A percentile compares a stretch with the other conserved stretches of the same genome.
These are phyloP conservation scores for Xiphophorus maculatus DNA, from an alignment of 2,113 vertebrate species.

Conservation along the genomic window DNA sequence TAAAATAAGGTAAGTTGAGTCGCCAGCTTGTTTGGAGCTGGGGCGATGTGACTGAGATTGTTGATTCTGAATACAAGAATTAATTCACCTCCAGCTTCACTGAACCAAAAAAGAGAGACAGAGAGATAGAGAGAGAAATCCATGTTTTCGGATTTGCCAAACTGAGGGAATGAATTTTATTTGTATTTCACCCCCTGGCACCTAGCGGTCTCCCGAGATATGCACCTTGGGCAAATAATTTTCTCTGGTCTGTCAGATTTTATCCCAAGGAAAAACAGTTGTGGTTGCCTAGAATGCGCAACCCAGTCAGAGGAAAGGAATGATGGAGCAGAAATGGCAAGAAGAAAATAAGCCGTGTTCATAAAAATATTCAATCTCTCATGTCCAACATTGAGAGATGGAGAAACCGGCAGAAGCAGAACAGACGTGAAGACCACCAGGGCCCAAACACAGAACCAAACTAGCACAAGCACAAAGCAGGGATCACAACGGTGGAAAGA, in stretches of 20 bases:
- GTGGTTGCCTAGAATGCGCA: neutral
- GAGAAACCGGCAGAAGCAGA: conserved; percentile 20
- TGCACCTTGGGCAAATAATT: neutral
- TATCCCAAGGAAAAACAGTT: neutral
- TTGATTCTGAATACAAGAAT: neutral
- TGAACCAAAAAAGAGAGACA: neutral
- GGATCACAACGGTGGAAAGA: conserved; percentile 34
- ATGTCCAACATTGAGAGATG: conserved; percentile 23
- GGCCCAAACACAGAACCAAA: conserved; percentile 58
- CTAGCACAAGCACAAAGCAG: conserved; percentile 35
- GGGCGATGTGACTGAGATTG: neutral
- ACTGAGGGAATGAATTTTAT: neutral
- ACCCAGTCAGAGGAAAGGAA: conserved; percentile 10
- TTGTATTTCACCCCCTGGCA: neutral
- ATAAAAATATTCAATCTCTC: conserved; percentile 54
- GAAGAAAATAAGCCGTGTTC: conserved; percentile 17
- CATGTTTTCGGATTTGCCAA: neutral
- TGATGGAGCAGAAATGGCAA: conserved; percentile 32
- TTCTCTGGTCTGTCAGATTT: neutral
- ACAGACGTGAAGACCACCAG: conserved; percentile 60
- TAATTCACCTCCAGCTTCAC: neutral
- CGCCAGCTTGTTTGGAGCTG: too few relatives aligned
- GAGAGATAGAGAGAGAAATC: neutral
- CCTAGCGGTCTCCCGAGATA: neutral
- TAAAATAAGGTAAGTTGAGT: too few relatives aligned